A percentile compares a stretch with the other conserved stretches of the same genome.
Evolutionary conservation across 2,113 vertebrate genomes (phyloP).

Genomic region (Trematomus loennbergii): DNA sequence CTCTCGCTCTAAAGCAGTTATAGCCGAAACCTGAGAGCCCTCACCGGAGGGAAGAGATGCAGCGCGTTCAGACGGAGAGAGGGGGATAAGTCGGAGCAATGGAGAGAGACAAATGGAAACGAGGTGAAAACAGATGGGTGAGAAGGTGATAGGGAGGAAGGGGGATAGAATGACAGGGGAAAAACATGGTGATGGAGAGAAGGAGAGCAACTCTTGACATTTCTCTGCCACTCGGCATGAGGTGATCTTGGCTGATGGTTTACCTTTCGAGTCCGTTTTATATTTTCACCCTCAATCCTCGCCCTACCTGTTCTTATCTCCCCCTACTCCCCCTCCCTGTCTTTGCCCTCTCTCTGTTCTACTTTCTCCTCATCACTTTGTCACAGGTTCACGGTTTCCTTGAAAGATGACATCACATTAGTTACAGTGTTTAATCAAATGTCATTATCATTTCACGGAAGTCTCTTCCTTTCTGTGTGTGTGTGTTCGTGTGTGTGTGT

Average conservation of each 20-base stretch:
- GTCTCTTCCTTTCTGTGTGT: slow-evolving; percentile 2
- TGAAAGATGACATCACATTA: slow-evolving; percentile 66
- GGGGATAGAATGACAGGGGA: slow-evolving; percentile 14
- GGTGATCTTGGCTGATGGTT: slow-evolving; percentile 18
- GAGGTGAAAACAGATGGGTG: slow-evolving; percentile 38
- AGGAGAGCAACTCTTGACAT: slow-evolving; percentile 38
- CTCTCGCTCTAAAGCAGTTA: slow-evolving; percentile 66
- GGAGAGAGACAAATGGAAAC: slow-evolving; percentile 45
- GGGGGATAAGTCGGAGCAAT: not conserved
- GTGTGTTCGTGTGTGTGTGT: not conserved
- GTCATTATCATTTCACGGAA: slow-evolving; percentile 73
- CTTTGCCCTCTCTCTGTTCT: slow-evolving; percentile 21
- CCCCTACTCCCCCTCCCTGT: not conserved
- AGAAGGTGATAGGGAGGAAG: slow-evolving; percentile 5
- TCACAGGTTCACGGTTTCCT: slow-evolving; percentile 63
- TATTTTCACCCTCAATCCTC: not conserved
- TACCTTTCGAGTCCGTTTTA: not conserved
- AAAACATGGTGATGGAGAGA: slow-evolving; percentile 36
- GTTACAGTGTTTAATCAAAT: slow-evolving; percentile 76
- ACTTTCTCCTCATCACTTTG: slow-evolving; percentile 42
- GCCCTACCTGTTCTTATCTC: slow-evolving; percentile 4
- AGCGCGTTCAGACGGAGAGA: slow-evolving; percentile 9
- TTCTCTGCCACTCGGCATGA: slow-evolving; percentile 27
- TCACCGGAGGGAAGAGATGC: slow-evolving; percentile 39
- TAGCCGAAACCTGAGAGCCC: slow-evolving; percentile 67